phyloP scores from a whole-genome alignment of 2,888 invertebrate species.

The Lordiphosa fenestrarum region DNA sequence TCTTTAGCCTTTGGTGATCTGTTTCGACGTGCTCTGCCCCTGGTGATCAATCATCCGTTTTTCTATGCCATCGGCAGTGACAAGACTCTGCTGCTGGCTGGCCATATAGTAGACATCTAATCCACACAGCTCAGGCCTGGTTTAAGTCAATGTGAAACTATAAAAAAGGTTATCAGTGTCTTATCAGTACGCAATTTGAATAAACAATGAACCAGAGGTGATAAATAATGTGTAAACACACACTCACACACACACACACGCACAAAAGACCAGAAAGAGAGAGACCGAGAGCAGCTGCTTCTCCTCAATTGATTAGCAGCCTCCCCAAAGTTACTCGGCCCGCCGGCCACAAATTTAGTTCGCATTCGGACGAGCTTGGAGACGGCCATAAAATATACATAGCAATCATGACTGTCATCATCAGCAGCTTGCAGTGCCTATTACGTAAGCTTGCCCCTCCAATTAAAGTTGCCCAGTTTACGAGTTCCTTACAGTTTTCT shows the following conservation, averaged over 20 bases:
- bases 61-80: slow-evolving; percentile 57
- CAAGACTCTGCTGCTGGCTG: slow-evolving; percentile 52
- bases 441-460: slow-evolving; percentile 50
- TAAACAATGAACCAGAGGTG: slow-evolving; percentile 47
- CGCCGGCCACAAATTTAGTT: slow-evolving; percentile 39
- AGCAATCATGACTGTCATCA: slow-evolving; percentile 46
- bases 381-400: slow-evolving; percentile 33
- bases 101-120: slow-evolving; percentile 62
- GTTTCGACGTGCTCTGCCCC: slow-evolving; percentile 50
- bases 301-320: slow-evolving; percentile 22
- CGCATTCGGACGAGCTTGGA: slow-evolving; percentile 49
- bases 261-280: background rate
- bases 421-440: slow-evolving; percentile 44
- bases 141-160: slow-evolving; percentile 13
- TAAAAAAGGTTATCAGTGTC: slow-evolving; percentile 45
- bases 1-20: slow-evolving; percentile 49
- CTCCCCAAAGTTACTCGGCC: slow-evolving; percentile 20
- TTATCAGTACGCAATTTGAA: slow-evolving; percentile 43
- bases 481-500: slow-evolving; percentile 31
- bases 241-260: background rate
- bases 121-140: slow-evolving; percentile 3
- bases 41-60: slow-evolving; percentile 72
- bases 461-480: slow-evolving; percentile 47
- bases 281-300: slow-evolving; percentile 9
- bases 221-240: slow-evolving; percentile 58